Evolutionary conservation across 2,888 invertebrate species (phyloP), one percentile per base, ranked within the genome.

Genomic region (Patella depressa): DNA sequence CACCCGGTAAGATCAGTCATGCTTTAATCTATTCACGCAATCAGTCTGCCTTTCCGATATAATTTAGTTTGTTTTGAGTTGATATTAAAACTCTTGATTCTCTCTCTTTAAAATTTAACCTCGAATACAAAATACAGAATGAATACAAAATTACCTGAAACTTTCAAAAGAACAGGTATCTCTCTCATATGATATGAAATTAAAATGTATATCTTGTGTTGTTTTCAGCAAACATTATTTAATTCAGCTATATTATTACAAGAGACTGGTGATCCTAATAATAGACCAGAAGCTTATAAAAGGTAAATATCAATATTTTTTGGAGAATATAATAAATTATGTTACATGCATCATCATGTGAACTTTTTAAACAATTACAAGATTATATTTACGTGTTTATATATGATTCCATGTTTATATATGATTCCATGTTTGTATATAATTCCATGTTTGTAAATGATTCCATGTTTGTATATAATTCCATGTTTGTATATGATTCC

Each of bases 201-300:
- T 71, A 24, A 45, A 65, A 69, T 55, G 19, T 77, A 69, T 7
- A 53, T 81, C 72, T 77, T 55, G 57, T 73, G 74, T 79, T 70
- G 55, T 53, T 85, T 84, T 55, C 84, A 92, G 89, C 97, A 97
- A 91, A 97, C 98, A 0, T 93, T 98, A 79, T 93, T 98, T 74
- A 98, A 98, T 92, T 98, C 98, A 0, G 98, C 98, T 54, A 97
- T 98, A 88, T 93, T 98, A 74, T 94, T 98, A 83, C 98, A 98
- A 93, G 98, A 98, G 92, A 93, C 96, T 77, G 97, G 96, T 0
- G 94, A 96, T 0, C 94, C 95, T 0, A 95, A 96, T 87, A 92
- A 96, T 78, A 93, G 97, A 79, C 95, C 95, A 90, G 93, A 96
- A 59, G 91, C 92, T 15, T 81, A 86, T 71, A 86, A 87, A 78